A percentile compares a stretch with the other conserved stretches of the same genome.
These are phyloP conservation scores for Vultur gryphus DNA, from an alignment of 2,797 vertebrate genomes.

Conservation along the genomic window DNA sequence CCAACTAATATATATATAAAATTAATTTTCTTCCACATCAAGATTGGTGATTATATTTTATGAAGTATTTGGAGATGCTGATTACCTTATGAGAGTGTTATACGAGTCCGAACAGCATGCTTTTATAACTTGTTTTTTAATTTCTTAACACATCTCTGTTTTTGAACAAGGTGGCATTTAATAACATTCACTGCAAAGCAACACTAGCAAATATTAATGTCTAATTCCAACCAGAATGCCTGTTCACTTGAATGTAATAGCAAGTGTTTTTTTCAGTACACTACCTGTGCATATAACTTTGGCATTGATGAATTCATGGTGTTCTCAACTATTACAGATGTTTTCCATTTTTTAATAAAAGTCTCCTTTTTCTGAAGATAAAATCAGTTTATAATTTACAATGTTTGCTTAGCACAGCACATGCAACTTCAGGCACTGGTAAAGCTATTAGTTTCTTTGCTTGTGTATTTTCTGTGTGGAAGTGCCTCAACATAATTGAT, in stretches of 20 bases:
- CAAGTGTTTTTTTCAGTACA: background rate
- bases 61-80: background rate
- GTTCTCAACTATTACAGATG: background rate
- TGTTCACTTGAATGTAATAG: background rate
- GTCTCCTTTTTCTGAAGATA: background rate
- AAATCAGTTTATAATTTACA: background rate
- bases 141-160: background rate
- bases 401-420: background rate
- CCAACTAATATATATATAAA: background rate
- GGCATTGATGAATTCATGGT: background rate
- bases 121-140: background rate
- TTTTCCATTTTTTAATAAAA: background rate
- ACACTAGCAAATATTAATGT: background rate
- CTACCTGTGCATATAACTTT: background rate
- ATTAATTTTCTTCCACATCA: background rate
- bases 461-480: background rate
- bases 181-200: background rate
- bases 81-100: background rate
- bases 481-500: background rate
- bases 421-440: background rate
- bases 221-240: background rate
- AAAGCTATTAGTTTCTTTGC: background rate
- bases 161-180: background rate
- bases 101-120: background rate
- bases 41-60: background rate